Conservation (phyloP, 2,113 vertebrate species). For the Odocoileus virginianus region DNA sequence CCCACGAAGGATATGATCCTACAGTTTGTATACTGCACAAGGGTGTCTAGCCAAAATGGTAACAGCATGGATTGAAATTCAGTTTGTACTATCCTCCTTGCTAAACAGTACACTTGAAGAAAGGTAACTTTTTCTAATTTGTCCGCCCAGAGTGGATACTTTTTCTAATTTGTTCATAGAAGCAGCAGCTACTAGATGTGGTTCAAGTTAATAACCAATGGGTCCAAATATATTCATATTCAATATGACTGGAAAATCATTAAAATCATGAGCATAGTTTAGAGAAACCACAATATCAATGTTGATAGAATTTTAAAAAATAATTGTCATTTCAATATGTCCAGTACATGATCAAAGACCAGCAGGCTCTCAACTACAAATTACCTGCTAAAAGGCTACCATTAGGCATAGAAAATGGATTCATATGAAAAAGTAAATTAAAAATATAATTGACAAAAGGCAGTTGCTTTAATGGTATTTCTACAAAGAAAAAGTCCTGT, state of each 20-base stretch:
- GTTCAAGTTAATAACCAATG: not conserved
- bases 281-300: not conserved
- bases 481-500: slow-evolving; percentile 31
- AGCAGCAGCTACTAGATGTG: not conserved
- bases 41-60: not conserved
- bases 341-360: slow-evolving; percentile 27
- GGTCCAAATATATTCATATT: not conserved
- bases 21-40: not conserved
- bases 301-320: slow-evolving; percentile 28
- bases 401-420: not conserved
- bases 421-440: slow-evolving; percentile 24
- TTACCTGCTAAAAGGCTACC: slow-evolving; percentile 49
- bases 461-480: slow-evolving; percentile 30
- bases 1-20: not conserved
- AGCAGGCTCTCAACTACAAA: not conserved
- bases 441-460: not conserved
- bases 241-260: not conserved
- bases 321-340: not conserved
- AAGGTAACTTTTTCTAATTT: slow-evolving; percentile 13
- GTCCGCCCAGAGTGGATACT: not conserved
- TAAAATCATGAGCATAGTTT: not conserved
- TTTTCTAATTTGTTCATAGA: not conserved
- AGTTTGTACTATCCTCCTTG: not conserved
- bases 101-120: not conserved
- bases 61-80: not conserved